Evolutionary conservation across 1,140 invertebrate genomes (phyloP).

Genomic region (Apis florea): DNA sequence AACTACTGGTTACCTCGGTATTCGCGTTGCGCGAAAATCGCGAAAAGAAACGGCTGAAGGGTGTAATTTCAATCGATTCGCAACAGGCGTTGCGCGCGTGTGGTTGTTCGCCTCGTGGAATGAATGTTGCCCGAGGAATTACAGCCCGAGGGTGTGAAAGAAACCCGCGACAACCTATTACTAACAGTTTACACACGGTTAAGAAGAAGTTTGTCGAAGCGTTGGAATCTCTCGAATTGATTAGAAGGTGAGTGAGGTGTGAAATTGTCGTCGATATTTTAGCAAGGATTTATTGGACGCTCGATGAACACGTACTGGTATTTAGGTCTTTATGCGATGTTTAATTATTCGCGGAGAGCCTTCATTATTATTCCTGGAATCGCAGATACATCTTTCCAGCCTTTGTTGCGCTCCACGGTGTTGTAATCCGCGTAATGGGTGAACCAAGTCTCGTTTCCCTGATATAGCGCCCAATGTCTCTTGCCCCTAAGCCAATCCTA

Average conservation of each 20-base stretch:
- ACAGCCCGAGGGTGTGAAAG: neutral
- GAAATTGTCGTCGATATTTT: neutral
- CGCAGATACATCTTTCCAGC: neutral
- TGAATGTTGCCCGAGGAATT: neutral
- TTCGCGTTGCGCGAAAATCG: slow-evolving; percentile 36
- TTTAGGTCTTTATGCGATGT: slow-evolving; percentile 24
- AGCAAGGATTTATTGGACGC: neutral
- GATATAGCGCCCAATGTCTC: neutral
- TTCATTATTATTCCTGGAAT: slow-evolving; percentile 6
- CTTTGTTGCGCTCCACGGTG: neutral
- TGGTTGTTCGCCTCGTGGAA: slow-evolving; percentile 6
- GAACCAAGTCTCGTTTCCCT: neutral
- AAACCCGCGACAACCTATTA: slow-evolving; percentile 5
- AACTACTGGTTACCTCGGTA: slow-evolving; percentile 49
- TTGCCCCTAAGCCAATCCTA: neutral
- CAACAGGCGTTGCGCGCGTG: slow-evolving; percentile 15
- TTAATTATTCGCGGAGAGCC: slow-evolving; percentile 19
- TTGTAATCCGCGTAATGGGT: neutral
- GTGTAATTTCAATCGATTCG: slow-evolving; percentile 50
- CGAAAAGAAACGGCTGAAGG: slow-evolving; percentile 23
- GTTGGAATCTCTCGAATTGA: neutral
- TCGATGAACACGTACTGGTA: neutral
- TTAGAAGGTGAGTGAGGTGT: neutral
- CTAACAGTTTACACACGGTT: neutral
- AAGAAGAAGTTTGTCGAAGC: neutral